Evolutionary conservation across 2,888 invertebrate genomes (phyloP).

Genomic region (Lasioglossum villosulum): DNA sequence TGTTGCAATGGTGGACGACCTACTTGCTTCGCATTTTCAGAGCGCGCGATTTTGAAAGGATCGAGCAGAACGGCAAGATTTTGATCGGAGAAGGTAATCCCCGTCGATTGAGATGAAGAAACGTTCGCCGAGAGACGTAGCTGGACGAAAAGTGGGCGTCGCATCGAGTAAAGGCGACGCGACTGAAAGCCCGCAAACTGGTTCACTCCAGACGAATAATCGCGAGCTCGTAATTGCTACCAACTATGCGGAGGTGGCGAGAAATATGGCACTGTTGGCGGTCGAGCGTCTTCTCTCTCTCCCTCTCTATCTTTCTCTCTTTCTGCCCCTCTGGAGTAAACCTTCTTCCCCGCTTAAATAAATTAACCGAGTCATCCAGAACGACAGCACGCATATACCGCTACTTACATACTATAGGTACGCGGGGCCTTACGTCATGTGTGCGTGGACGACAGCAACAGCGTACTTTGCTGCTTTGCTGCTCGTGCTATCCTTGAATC

Average conservation of each 20-base stretch:
- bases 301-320: background rate
- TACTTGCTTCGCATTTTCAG: background rate
- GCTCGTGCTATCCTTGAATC: slow-evolving; percentile 73
- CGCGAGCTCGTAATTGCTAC: slow-evolving; percentile 66
- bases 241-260: slow-evolving; percentile 65
- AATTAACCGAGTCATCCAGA: slow-evolving; percentile 68
- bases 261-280: slow-evolving; percentile 54
- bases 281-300: slow-evolving; percentile 40
- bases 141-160: slow-evolving; percentile 51
- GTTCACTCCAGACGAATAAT: slow-evolving; percentile 70
- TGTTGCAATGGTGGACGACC: too few relatives aligned
- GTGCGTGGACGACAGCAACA: slow-evolving; percentile 56
- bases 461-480: slow-evolving; percentile 38
- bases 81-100: background rate
- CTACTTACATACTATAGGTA: slow-evolving; percentile 64
- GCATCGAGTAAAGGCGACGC: slow-evolving; percentile 53
- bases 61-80: background rate
- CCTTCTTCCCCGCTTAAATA: slow-evolving; percentile 66
- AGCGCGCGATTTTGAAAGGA: background rate
- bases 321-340: background rate
- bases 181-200: slow-evolving; percentile 75
- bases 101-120: background rate
- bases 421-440: slow-evolving; percentile 70
- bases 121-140: background rate
- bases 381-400: slow-evolving; percentile 55